A percentile compares a stretch with the other conserved stretches of the same genome.
These are phyloP conservation scores for Phodopus roborovskii DNA, from an alignment of 2,113 vertebrate species.

Conservation along the genomic window DNA sequence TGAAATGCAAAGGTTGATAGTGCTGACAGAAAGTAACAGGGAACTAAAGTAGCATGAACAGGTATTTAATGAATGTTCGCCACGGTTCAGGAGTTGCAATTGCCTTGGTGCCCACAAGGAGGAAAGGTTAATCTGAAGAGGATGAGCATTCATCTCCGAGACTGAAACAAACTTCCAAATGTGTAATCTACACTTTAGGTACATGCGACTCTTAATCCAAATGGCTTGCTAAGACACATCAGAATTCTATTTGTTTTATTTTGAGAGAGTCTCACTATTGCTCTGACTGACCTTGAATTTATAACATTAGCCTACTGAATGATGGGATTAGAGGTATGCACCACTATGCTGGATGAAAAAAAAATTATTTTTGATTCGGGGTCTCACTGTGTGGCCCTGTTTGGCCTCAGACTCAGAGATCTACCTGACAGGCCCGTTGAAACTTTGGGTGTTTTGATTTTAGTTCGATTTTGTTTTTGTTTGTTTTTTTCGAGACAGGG, in stretches of 20 bases:
- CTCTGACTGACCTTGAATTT: neutral
- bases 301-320: neutral
- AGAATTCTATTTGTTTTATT: neutral
- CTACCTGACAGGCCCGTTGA: neutral
- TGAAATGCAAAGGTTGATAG: conserved; percentile 19
- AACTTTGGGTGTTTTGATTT: neutral
- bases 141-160: conserved; percentile 1
- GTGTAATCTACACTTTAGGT: neutral
- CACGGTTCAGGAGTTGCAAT: neutral
- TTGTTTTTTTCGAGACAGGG: neutral
- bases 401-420: neutral
- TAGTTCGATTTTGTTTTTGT: too few species aligned
- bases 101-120: neutral
- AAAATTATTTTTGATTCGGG: neutral
- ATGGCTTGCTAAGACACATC: neutral
- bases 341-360: neutral
- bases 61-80: conserved; percentile 25
- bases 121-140: neutral
- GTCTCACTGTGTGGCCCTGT: neutral
- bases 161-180: conserved; percentile 41
- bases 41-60: neutral
- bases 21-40: conserved; percentile 2
- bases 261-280: neutral
- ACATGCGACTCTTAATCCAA: neutral
- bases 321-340: neutral